phyloP scores from a whole-genome alignment of 1,140 invertebrate species.

The Drosophila malerkotliana region DNA sequence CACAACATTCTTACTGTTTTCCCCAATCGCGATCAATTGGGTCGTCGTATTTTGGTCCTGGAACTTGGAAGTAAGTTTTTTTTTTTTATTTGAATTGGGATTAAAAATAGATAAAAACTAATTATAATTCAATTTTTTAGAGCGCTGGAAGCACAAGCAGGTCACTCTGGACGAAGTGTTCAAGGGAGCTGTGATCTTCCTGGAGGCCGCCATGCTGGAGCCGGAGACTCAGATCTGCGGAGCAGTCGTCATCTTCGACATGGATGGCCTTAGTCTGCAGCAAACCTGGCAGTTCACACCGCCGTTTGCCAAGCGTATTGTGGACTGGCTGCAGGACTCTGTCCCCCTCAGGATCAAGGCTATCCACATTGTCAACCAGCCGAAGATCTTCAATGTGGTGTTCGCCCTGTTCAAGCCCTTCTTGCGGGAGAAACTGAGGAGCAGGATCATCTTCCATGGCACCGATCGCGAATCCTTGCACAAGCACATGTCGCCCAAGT shows the following conservation, averaged over 20 bases:
- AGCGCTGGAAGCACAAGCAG: conserved; percentile 93
- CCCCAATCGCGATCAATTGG: conserved; percentile 90
- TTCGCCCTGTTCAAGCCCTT: conserved; percentile 95
- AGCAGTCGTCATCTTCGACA: conserved; percentile 92
- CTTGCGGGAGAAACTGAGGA: conserved; percentile 90
- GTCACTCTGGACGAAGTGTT: conserved; percentile 91
- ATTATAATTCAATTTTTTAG: conserved; percentile 80
- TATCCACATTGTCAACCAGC: conserved; percentile 94
- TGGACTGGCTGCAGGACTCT: conserved; percentile 91
- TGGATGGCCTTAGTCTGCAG: conserved; percentile 91
- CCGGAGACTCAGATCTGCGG: conserved; percentile 90
- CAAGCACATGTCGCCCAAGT: conserved; percentile 90
- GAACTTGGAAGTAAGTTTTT: conserved; percentile 90
- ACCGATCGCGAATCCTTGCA: conserved; percentile 92
- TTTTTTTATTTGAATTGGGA: too few relatives aligned
- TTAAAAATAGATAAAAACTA: neutral
- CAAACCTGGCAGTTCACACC: conserved; percentile 94
- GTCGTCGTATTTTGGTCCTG: conserved; percentile 89
- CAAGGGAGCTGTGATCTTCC: conserved; percentile 91
- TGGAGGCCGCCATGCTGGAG: conserved; percentile 92
- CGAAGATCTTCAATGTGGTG: conserved; percentile 94
- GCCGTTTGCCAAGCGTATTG: conserved; percentile 91
- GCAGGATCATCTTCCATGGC: conserved; percentile 92
- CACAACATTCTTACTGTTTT: conserved; percentile 91
- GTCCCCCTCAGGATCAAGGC: conserved; percentile 93